phyloP scores from a whole-genome alignment of 2,797 vertebrate species.

The Trachurus trachurus region DNA sequence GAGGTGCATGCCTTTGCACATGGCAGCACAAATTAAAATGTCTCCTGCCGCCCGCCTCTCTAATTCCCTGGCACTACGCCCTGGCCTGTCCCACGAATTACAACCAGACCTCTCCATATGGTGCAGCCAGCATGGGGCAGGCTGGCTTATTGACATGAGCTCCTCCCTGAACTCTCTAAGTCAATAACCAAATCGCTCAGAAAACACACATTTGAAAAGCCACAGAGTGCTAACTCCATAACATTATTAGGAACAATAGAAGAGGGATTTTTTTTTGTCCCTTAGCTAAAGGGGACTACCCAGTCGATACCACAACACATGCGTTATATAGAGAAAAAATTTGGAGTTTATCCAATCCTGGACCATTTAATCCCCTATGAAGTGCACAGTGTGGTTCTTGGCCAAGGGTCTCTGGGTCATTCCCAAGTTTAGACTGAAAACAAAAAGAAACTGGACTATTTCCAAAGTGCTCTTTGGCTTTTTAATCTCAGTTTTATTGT shows the following conservation, averaged over 20 bases:
- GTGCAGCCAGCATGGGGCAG: conserved; percentile 80
- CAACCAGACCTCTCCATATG: conserved; percentile 78
- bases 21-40: conserved; percentile 89
- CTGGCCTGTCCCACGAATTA: conserved; percentile 82
- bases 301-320: conserved; percentile 8
- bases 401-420: conserved; percentile 23
- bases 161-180: conserved; percentile 70
- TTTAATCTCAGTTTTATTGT: conserved; percentile 28
- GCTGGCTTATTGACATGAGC: conserved; percentile 79
- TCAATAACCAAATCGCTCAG: conserved; percentile 72
- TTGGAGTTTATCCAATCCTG: conserved; percentile 20
- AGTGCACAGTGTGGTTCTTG: conserved; percentile 22
- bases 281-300: conserved; percentile 20
- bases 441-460: conserved; percentile 2
- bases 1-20: conserved; percentile 88
- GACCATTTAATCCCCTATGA: conserved; percentile 19
- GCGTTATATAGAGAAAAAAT: conserved; percentile 11
- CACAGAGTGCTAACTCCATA: conserved; percentile 42
- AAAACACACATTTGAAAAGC: conserved; percentile 59
- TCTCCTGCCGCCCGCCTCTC: conserved; percentile 83
- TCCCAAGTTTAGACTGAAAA: conserved; percentile 38
- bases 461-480: conserved; percentile 6
- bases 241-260: conserved; percentile 50
- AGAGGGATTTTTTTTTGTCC: conserved; percentile 22
- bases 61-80: conserved; percentile 87